Evolutionary conservation across 1,140 invertebrate genomes (phyloP).

Genomic region (Apis florea): DNA sequence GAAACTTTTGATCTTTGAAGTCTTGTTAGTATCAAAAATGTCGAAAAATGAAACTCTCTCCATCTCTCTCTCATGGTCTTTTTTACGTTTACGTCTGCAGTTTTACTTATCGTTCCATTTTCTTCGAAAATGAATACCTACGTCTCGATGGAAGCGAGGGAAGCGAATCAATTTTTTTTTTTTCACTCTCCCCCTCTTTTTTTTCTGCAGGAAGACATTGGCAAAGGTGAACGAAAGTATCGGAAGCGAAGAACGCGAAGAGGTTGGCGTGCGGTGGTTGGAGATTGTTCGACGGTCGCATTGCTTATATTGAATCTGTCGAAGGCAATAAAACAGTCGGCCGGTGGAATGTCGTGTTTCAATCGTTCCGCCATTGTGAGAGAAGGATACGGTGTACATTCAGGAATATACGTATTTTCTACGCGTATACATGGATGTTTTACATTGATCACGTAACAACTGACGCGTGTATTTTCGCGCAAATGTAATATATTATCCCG

Average conservation of each 20-base stretch:
- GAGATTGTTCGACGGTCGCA: constrained; percentile 43
- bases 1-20: constrained; percentile 34
- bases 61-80: background rate
- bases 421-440: background rate
- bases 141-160: background rate
- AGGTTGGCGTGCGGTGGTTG: constrained; percentile 33
- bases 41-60: background rate
- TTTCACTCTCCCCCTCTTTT: no score
- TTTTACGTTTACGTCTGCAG: background rate
- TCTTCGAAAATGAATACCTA: background rate
- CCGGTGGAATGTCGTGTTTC: constrained; percentile 65
- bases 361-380: constrained; percentile 64
- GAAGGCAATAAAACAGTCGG: constrained; percentile 62
- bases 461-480: background rate
- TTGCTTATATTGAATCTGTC: constrained; percentile 48
- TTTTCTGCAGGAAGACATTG: background rate
- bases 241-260: constrained; percentile 24
- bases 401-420: constrained; percentile 13
- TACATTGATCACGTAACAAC: constrained; percentile 34
- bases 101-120: background rate
- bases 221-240: constrained; percentile 13
- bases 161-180: constrained; percentile 15
- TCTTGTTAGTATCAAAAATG: constrained; percentile 14
- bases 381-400: constrained; percentile 31
- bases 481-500: constrained; percentile 1